phyloP scores from a whole-genome alignment of 2,888 invertebrate genomes.

The Drosophila infuscata region DNA sequence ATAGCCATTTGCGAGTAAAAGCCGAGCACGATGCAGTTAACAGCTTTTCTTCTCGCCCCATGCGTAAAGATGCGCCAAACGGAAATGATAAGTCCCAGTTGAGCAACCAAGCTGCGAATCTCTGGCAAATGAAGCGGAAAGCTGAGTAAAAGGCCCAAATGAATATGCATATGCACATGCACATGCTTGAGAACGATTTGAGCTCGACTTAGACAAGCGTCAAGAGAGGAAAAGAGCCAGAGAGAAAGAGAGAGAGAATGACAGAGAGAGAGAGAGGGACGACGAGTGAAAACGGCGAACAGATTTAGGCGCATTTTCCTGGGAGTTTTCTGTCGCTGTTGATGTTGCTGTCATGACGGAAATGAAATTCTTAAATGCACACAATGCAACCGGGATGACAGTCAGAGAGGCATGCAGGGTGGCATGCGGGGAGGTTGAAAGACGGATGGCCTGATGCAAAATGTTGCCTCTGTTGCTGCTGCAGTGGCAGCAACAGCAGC shows the following conservation, averaged over 20 bases:
- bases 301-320: constrained; percentile 49
- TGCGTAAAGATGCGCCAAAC: constrained; percentile 62
- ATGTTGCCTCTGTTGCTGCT: constrained; percentile 12
- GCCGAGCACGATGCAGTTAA: constrained; percentile 48
- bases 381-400: constrained; percentile 29
- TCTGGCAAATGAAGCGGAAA: constrained; percentile 66
- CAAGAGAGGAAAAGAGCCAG: neutral
- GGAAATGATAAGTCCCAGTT: constrained; percentile 58
- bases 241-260: too few relatives aligned
- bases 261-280: neutral
- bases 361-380: constrained; percentile 67
- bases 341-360: constrained; percentile 66
- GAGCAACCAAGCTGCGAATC: constrained; percentile 14
- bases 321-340: constrained; percentile 19
- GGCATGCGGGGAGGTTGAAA: neutral
- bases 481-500: constrained; percentile 5
- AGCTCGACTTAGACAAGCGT: constrained; percentile 1
- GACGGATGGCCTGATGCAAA: constrained; percentile 16
- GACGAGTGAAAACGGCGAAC: constrained; percentile 1
- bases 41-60: constrained; percentile 41
- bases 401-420: constrained; percentile 10
- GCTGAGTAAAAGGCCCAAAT: constrained; percentile 40
- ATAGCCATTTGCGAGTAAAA: constrained; percentile 63
- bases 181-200: constrained; percentile 20
- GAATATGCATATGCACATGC: constrained; percentile 46